Conservation (phyloP, 2,113 vertebrate species). For the Vulpes vulpes region DNA sequence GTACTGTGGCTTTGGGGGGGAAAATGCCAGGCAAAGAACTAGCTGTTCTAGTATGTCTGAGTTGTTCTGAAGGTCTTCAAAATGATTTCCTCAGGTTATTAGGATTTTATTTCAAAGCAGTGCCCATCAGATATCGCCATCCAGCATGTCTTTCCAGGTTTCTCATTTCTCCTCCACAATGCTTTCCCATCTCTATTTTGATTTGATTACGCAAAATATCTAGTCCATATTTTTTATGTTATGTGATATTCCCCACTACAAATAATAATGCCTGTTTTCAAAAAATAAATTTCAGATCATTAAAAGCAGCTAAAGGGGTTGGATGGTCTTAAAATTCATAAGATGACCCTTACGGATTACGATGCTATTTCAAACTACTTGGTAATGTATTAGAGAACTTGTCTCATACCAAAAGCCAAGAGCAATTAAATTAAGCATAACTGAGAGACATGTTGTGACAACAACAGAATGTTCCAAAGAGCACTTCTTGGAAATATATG, state of each 20-base stretch:
- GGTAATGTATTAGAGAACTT: slow-evolving; percentile 82
- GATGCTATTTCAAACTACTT: slow-evolving; percentile 84
- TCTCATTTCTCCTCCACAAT: neutral
- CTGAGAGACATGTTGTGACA: slow-evolving; percentile 82
- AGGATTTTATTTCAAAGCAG: slow-evolving; percentile 42
- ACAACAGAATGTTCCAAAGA: slow-evolving; percentile 83
- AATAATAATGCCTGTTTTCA: slow-evolving; percentile 85
- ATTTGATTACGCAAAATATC: slow-evolving; percentile 70
- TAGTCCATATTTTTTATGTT: slow-evolving; percentile 71
- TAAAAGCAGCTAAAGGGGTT: slow-evolving; percentile 84
- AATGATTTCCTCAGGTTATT: slow-evolving; percentile 53
- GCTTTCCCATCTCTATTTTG: slow-evolving; percentile 40
- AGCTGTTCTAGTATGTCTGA: slow-evolving; percentile 48
- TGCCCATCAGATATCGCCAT: neutral
- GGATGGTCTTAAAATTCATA: slow-evolving; percentile 86
- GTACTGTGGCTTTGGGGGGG: slow-evolving; percentile 69
- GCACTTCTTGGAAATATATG: slow-evolving; percentile 76
- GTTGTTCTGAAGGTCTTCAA: slow-evolving; percentile 73
- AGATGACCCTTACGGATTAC: slow-evolving; percentile 84
- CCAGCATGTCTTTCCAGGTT: neutral
- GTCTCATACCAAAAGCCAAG: slow-evolving; percentile 82
- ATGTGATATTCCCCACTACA: slow-evolving; percentile 81
- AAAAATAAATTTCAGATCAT: slow-evolving; percentile 88
- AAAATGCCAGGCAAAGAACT: slow-evolving; percentile 64
- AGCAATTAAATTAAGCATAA: slow-evolving; percentile 86